Evolutionary conservation across 1,140 invertebrate species (phyloP).

Genomic region (Ooceraea biroi): DNA sequence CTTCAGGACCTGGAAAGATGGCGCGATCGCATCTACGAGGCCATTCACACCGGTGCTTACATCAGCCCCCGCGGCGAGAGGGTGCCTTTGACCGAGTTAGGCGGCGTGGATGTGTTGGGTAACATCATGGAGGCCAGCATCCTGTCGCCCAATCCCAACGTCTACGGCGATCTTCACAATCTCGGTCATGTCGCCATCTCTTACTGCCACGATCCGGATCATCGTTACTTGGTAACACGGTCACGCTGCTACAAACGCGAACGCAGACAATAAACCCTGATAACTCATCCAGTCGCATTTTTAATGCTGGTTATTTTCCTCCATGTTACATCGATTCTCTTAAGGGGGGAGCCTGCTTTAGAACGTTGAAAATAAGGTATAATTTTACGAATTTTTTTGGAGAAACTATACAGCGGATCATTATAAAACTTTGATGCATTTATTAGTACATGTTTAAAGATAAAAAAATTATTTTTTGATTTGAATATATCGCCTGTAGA

Average conservation of each 20-base stretch:
- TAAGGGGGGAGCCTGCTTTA: too few species aligned
- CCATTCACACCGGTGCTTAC: slow-evolving; percentile 90
- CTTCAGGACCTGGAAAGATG: slow-evolving; percentile 91
- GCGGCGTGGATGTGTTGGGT: slow-evolving; percentile 93
- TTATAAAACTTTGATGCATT: too few species aligned
- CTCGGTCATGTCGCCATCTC: slow-evolving; percentile 90
- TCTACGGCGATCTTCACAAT: slow-evolving; percentile 93
- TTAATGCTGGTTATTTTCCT: not conserved
- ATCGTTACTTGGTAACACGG: slow-evolving; percentile 88
- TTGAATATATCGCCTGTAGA: too few species aligned
- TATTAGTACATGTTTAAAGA: too few species aligned
- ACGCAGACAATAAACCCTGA: not conserved
- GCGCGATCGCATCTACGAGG: slow-evolving; percentile 91
- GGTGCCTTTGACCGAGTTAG: slow-evolving; percentile 88
- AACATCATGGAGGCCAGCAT: slow-evolving; percentile 92
- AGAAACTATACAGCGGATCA: too few species aligned
- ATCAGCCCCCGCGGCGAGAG: slow-evolving; percentile 85
- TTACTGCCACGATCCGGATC: slow-evolving; percentile 91
- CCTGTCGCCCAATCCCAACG: slow-evolving; percentile 89
- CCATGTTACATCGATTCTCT: not conserved
- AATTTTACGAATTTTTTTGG: too few species aligned
- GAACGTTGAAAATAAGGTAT: too few species aligned
- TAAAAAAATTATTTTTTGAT: too few species aligned
- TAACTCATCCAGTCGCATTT: not conserved
- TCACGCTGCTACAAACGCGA: not conserved